Base-by-base conservation (phyloP, 2,888 invertebrate genomes). In the Tachina grossa region DNA sequence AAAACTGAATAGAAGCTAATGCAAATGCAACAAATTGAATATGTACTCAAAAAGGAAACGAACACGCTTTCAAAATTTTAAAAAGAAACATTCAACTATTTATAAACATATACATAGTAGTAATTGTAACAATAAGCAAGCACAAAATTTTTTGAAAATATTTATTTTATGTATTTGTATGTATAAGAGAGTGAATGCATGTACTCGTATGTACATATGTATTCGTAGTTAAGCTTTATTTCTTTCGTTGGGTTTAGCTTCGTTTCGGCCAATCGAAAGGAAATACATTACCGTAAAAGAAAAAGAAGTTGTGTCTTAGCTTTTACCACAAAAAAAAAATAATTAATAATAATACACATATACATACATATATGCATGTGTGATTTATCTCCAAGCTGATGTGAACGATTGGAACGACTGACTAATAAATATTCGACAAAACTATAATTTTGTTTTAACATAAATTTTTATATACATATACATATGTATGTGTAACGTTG, bases 281-380 rank as follows among this genome's bases (percentile, higher is more conserved):
- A 74, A 69, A 84, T 84, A 84, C 84, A 47, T 81, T 84, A 84
- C 84, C 84, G 47, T 76, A 51, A 45, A 63, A 19, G 66, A 41
- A 2, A 51, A 55, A 61, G 61, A 63, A 22, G 41, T n/a, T 1
- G 14, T 76, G 11, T 63, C 55, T 11, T 22, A 43, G 41, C n/a
- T 57, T 66, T 66, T 14, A 31, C 16, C 76, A 65, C 16, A 63
- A 43, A 47, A 55, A 61, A 79, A 47, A 55, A 61, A 79, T 61
- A 72, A n/a, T n/a, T 31, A 31, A 31, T 31, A 31, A 31, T 31
- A 31, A 6, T 31, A 6, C 31, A 31, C 4, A 31, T 31, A 4
- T 31, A 2, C 31, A 31, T 31, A 31, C 31, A 31, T 31, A 31
- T 6, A 6, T 31, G 61, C 53, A 31, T 61, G 55, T 43, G 41